Base-by-base conservation (phyloP, 1,140 invertebrate species). In the Caerostris darwini region DNA sequence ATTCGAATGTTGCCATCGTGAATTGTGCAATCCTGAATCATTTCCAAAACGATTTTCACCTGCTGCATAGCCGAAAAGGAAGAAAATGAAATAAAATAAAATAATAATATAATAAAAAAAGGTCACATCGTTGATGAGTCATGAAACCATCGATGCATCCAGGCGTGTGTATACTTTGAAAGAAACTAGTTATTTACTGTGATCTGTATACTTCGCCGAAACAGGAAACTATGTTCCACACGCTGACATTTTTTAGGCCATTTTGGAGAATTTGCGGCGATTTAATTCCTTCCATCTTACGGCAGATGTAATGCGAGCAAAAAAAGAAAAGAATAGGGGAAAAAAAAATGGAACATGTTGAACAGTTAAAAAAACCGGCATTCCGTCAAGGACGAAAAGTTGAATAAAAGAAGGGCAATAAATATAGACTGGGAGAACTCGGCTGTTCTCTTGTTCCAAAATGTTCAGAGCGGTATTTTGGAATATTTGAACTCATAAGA, bases 121-220 rank as follows among this genome's bases (percentile, higher is more conserved):
- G 61, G 61, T 67, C 71, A 50, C 19, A 50, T 12, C n/a, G 34
- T 54, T 19, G 64, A 61, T 90, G 87, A 90, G 64, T 90, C 87
- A 90, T 61, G 17, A 53, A 90, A 69, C 59, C 67, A 71, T 71
- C 67, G 87, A 56, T 71, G 87, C 87, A 71, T 90, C 87, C 64
- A 90, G 19, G 57, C 87, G 53, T 90, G 19, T 53, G 71, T 77
- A 17, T 56, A 54, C 54, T 90, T 83, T 83, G 14, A 83, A 64
- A 57, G 82, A 12, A n/a, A 83, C 82, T 83, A 58, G 8, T 19
- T 83, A 83, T 83, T 83, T 56, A 83, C 82, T 12, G 34, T 17
- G 54, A 83, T 83, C 82, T 83, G 56, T 83, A 83, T 83, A 57
- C 82, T 56, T 58, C 19, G 82, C 82, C 82, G 82, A 56, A 83